Percentiles rank a stretch among this genome's conserved stretches.
These are phyloP conservation scores for Iguana delicatissima DNA, from an alignment of 2,797 vertebrate species.

Conservation along the genomic window DNA sequence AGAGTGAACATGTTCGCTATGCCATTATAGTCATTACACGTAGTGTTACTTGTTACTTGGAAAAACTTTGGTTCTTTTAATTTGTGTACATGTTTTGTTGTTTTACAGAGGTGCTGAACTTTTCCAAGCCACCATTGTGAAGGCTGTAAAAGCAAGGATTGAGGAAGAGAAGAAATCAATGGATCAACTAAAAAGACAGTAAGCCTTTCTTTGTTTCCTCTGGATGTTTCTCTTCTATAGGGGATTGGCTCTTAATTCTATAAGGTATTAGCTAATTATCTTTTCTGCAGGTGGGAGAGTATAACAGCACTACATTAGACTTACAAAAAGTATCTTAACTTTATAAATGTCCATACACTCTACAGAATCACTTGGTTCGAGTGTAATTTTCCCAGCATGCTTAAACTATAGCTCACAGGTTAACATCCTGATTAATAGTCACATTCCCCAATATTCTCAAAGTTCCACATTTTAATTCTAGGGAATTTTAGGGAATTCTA, in stretches of 20 bases:
- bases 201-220: constrained; percentile 73
- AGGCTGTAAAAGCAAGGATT: constrained; percentile 95
- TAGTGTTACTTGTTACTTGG: background rate
- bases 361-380: background rate
- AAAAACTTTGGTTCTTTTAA: background rate
- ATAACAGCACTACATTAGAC: background rate
- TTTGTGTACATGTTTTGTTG: constrained; percentile 1
- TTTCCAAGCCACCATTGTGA: constrained; percentile 98
- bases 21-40: background rate
- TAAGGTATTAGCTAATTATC: background rate
- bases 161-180: constrained; percentile 98
- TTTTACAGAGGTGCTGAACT: constrained; percentile 92
- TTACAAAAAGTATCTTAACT: constrained; percentile 1
- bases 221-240: background rate
- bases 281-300: background rate
- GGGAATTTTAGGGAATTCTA: no score
- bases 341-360: background rate
- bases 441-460: background rate
- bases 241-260: background rate
- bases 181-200: constrained; percentile 99
- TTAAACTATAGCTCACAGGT: background rate
- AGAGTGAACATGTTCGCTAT: background rate
- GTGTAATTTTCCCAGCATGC: background rate
- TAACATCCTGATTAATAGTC: background rate
- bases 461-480: no score